Percentiles rank a stretch among this genome's conserved stretches.
phyloP scores from a whole-genome alignment of 2,888 invertebrate genomes.

The Allophyes oxyacanthae region DNA sequence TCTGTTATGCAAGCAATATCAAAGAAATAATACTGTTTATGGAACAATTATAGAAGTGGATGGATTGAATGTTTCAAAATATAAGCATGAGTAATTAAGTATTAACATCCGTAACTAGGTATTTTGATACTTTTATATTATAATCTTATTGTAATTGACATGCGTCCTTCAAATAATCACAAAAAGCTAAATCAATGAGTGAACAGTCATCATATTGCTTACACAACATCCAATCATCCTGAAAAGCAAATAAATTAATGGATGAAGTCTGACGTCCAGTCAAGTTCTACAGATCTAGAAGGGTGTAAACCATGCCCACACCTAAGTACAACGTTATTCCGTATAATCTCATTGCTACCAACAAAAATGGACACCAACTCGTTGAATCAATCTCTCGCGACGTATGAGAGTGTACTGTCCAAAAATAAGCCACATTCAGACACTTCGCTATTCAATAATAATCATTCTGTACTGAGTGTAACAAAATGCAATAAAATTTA shows the following conservation, averaged over 20 bases:
- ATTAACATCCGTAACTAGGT: constrained; percentile 51
- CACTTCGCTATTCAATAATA: constrained; percentile 66
- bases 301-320: constrained; percentile 67
- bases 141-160: constrained; percentile 78
- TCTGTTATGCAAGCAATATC: constrained; percentile 82
- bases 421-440: constrained; percentile 61
- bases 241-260: constrained; percentile 66
- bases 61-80: constrained; percentile 55
- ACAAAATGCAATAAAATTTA: constrained; percentile 88
- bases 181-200: constrained; percentile 46
- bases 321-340: constrained; percentile 73
- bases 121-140: constrained; percentile 55
- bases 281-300: constrained; percentile 62
- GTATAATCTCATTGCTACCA: constrained; percentile 69
- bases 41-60: constrained; percentile 69
- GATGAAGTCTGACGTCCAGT: constrained; percentile 63
- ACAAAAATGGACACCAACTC: constrained; percentile 68
- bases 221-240: constrained; percentile 70
- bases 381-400: constrained; percentile 60
- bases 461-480: constrained; percentile 76
- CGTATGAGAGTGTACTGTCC: constrained; percentile 63
- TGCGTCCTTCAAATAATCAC: constrained; percentile 62
- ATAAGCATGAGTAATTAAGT: constrained; percentile 57
- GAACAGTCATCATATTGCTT: constrained; percentile 71
- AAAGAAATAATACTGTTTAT: constrained; percentile 76